Conservation (phyloP, 2,797 vertebrate genomes). For the Perodicticus potto region DNA sequence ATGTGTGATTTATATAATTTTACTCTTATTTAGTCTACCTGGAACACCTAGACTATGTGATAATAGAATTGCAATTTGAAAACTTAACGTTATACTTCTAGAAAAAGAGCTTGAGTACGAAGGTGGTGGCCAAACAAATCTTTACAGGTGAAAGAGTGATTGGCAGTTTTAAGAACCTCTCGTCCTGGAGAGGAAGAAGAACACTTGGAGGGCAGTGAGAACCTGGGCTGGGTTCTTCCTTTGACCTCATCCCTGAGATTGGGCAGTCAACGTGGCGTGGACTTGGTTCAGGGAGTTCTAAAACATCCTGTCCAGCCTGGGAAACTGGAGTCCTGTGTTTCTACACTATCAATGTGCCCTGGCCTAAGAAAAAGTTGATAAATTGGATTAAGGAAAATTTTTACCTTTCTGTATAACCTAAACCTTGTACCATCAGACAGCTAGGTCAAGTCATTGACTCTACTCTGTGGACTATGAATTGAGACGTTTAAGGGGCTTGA, state of each 20-base stretch:
- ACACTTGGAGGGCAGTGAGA: background rate
- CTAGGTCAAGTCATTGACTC: background rate
- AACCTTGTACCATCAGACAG: background rate
- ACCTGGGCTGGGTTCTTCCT: background rate
- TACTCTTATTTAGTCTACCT: slow-evolving; percentile 11
- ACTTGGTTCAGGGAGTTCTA: background rate
- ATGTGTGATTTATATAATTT: background rate
- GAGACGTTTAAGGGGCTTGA: background rate
- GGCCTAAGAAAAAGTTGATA: background rate
- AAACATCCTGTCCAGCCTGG: background rate
- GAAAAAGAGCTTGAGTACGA: background rate
- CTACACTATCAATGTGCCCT: background rate
- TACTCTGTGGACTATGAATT: background rate
- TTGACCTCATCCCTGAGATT: background rate
- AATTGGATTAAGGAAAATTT: slow-evolving; percentile 15
- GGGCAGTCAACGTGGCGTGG: background rate
- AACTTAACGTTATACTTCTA: background rate
- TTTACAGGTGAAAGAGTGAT: background rate
- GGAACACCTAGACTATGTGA: background rate
- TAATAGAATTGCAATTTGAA: slow-evolving; percentile 9
- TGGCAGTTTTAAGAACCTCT: background rate
- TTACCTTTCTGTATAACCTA: background rate
- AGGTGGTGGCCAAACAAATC: background rate
- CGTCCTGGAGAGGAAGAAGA: background rate
- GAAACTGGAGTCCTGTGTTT: background rate